Base-by-base conservation (phyloP, 35 echinoderm and acorn worm species). In the Hemicentrotus pulcherrimus region DNA sequence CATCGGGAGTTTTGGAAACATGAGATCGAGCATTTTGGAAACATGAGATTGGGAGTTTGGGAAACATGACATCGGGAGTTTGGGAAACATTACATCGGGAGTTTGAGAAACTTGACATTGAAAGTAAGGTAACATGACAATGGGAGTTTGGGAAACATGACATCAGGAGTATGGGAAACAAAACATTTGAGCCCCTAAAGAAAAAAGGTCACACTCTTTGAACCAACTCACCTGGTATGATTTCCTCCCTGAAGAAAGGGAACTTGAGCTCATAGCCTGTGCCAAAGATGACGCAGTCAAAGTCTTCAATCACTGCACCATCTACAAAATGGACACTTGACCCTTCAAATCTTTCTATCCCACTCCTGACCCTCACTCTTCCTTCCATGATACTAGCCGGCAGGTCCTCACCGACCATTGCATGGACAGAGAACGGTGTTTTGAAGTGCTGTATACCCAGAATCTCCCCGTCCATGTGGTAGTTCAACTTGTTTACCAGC, bases 231-330 rank as follows among this genome's bases (percentile, higher is more conserved):
- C 96, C 96, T 86, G 71, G 85, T 13, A 97, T 47, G 15, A 97
- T 33, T n/a, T 87, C 58, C 52, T 88, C 28, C 31, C 58, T 71
- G 19, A 97, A 48, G 85, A 97, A 97, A 31, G 96, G 96, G 46
- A 94, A 55, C 8, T 94, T 94, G 3, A 96, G 58, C n/a, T 90
- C n/a, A 61, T 97, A 97, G 6, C 96, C 96, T 0, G 96, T 97
- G 35, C 95, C 96, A 96, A 94, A 97, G 11, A 97, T 86, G 7
- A 97, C 94, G 16, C 33, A 86, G 32, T 97, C 96, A 19, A 97
- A 47, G 61, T 95, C 47, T 19, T 96, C 88, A 4, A 95, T 87
- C 52, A 12, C 52, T 5, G 91, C 48, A 28, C 96, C 96, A 60
- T 97, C 96, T 5, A 91, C 94, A 31, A 97, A 95, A 18, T 71